Evolutionary conservation across 2,797 vertebrate species (phyloP).

Genomic region (Parotocinclus haroldoi): DNA sequence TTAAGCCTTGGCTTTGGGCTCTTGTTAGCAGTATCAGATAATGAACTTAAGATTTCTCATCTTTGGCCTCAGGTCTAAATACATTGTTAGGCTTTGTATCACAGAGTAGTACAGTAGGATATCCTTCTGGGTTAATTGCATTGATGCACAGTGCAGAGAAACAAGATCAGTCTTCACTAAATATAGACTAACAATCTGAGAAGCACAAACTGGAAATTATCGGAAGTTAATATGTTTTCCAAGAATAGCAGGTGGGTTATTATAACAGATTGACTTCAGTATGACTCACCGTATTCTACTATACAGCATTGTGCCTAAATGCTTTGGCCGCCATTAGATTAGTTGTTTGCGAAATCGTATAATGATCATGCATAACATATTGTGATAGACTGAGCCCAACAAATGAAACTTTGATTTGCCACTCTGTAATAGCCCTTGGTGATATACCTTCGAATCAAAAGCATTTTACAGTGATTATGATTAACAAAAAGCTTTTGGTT

Average conservation of each 20-base stretch:
- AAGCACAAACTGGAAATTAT: background rate
- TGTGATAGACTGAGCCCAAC: no score
- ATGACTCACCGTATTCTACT: background rate
- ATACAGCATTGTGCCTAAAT: no score
- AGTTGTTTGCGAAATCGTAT: no score
- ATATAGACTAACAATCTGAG: background rate
- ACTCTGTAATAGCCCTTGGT: no score
- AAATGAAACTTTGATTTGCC: no score
- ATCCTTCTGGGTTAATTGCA: background rate
- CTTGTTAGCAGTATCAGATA: slow-evolving; percentile 20
- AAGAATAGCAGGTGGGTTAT: background rate
- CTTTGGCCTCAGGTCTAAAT: slow-evolving; percentile 17
- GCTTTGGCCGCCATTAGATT: no score
- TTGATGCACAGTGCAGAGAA: background rate
- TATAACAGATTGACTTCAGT: background rate
- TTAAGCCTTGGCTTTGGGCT: slow-evolving; percentile 11
- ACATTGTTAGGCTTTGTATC: slow-evolving; percentile 1
- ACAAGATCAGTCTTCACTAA: background rate
- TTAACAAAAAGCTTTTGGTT: no score
- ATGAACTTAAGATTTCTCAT: slow-evolving; percentile 30
- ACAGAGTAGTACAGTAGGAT: background rate
- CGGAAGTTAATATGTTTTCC: background rate
- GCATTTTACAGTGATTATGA: no score
- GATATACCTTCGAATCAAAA: no score
- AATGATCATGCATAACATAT: no score